phyloP scores from a whole-genome alignment of 2,888 invertebrate species.

The Ernsta delagoae region DNA sequence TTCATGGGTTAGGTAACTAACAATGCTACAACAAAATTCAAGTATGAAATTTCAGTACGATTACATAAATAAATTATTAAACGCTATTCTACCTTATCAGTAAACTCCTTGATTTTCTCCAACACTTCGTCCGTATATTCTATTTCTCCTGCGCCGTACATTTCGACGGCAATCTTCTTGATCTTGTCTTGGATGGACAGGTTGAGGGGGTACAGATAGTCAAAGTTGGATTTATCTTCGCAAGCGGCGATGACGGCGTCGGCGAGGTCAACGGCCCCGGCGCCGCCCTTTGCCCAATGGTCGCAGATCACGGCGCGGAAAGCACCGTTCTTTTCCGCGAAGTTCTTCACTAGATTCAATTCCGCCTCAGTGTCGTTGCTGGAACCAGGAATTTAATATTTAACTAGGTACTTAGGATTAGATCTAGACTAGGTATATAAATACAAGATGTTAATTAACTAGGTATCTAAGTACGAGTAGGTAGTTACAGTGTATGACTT shows the following conservation, averaged over 20 bases:
- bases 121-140: conserved; percentile 90
- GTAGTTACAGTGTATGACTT: too few species aligned
- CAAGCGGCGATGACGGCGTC: conserved; percentile 94
- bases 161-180: conserved; percentile 93
- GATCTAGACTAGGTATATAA: too few species aligned
- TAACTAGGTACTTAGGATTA: too few species aligned
- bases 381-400: conserved; percentile 36
- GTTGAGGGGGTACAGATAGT: conserved; percentile 89
- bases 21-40: too few species aligned
- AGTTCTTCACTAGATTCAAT: conserved; percentile 90
- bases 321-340: conserved; percentile 92
- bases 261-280: conserved; percentile 94
- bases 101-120: conserved; percentile 88
- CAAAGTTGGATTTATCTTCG: conserved; percentile 85
- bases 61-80: too few species aligned
- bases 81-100: conserved; percentile 89
- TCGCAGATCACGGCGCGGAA: conserved; percentile 93
- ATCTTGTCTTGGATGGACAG: conserved; percentile 94
- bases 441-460: too few species aligned
- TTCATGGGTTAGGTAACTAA: too few species aligned
- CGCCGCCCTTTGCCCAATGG: conserved; percentile 96
- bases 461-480: too few species aligned
- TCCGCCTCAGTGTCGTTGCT: conserved; percentile 95
- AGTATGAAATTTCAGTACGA: too few species aligned
- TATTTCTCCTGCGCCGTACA: conserved; percentile 98